Percentiles rank a stretch among this genome's conserved stretches.
phyloP scores from a whole-genome alignment of 1,140 invertebrate genomes.

The Zaprionus africanus region DNA sequence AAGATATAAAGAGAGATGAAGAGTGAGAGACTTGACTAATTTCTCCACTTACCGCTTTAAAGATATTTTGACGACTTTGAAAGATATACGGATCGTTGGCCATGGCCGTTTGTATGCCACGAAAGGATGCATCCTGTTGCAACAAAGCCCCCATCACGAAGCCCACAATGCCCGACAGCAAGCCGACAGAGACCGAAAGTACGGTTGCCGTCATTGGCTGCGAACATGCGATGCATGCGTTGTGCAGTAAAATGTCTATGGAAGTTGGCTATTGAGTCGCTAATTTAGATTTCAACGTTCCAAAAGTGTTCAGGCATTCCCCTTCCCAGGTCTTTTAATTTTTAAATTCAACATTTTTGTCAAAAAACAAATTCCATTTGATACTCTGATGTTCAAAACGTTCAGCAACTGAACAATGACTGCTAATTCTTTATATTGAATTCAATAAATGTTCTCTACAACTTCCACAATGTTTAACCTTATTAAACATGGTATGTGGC shows the following conservation, averaged over 20 bases:
- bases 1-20: neutral
- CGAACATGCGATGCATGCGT: neutral
- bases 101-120: conserved; percentile 43
- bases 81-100: conserved; percentile 54
- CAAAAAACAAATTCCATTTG: conserved; percentile 11
- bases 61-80: conserved; percentile 45
- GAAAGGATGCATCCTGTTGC: conserved; percentile 60
- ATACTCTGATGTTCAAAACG: neutral
- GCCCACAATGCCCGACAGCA: conserved; percentile 34
- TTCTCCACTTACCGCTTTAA: conserved; percentile 44
- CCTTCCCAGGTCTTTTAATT: neutral
- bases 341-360: conserved; percentile 13
- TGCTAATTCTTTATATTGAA: neutral
- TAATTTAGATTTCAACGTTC: conserved; percentile 11
- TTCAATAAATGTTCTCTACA: neutral
- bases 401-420: neutral
- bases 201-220: conserved; percentile 18
- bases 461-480: neutral
- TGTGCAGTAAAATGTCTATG: neutral
- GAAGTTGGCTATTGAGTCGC: neutral
- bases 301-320: neutral
- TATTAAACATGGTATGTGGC: neutral
- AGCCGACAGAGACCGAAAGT: conserved; percentile 22
- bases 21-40: neutral
- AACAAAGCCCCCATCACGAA: conserved; percentile 57